Evolutionary conservation across 1,140 invertebrate genomes (phyloP).

Genomic region (Leptopilina clavipes): DNA sequence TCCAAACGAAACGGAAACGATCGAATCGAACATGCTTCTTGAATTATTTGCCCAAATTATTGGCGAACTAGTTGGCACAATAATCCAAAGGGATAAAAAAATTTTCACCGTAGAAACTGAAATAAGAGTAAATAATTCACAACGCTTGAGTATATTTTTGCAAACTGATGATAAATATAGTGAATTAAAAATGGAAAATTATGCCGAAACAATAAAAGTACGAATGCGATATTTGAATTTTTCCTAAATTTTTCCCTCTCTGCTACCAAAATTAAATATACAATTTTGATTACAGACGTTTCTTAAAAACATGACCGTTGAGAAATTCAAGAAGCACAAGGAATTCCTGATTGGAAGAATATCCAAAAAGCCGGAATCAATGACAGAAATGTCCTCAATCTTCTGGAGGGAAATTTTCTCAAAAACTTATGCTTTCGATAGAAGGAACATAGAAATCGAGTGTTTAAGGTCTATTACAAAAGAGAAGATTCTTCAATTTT

Average conservation of each 20-base stretch:
- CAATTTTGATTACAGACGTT: constrained; percentile 75
- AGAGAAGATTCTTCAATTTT: constrained; percentile 88
- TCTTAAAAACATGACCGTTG: constrained; percentile 84
- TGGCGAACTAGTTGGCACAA: constrained; percentile 92
- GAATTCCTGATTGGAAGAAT: constrained; percentile 85
- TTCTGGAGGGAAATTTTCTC: constrained; percentile 91
- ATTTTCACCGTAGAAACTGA: constrained; percentile 95
- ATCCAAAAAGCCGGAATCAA: constrained; percentile 93
- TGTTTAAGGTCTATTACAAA: constrained; percentile 87
- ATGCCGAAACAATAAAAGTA: constrained; percentile 86
- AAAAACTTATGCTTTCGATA: constrained; percentile 95
- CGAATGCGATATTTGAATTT: constrained; percentile 52
- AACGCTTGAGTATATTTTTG: constrained; percentile 91
- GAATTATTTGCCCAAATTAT: constrained; percentile 93
- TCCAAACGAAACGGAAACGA: constrained; percentile 87
- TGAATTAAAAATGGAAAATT: constrained; percentile 90
- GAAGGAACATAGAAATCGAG: constrained; percentile 88
- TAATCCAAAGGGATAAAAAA: constrained; percentile 92
- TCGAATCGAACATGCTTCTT: constrained; percentile 86
- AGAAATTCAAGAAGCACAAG: constrained; percentile 90
- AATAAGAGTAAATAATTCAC: constrained; percentile 85
- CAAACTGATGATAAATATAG: constrained; percentile 91
- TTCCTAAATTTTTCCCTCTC: no score
- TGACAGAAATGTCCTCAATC: constrained; percentile 80
- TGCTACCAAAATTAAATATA: no score